Percentiles rank a stretch among this genome's conserved stretches.
These are phyloP conservation scores for Pangasius djambal DNA, from an alignment of 2,797 vertebrate species.

Conservation along the genomic window DNA sequence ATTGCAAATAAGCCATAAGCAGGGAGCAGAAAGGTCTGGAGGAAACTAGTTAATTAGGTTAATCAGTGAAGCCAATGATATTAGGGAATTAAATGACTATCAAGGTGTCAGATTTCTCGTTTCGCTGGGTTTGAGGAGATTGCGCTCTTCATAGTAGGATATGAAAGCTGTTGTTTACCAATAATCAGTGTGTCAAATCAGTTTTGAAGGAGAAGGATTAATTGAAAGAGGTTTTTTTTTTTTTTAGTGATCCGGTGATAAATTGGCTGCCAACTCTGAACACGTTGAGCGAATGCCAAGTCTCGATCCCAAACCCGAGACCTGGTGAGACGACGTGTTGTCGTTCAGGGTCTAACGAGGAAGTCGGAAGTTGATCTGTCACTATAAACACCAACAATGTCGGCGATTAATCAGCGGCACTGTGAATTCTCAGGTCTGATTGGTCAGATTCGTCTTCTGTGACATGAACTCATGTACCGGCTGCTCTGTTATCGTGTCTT, in stretches of 20 bases:
- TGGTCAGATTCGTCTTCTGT: background rate
- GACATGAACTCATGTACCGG: background rate
- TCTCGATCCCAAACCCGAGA: too few species aligned
- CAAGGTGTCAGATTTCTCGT: background rate
- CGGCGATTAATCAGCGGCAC: background rate
- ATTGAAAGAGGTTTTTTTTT: too few species aligned
- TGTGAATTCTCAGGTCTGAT: background rate
- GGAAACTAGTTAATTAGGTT: background rate
- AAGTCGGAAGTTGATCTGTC: background rate
- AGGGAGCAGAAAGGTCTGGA: background rate
- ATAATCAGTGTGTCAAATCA: background rate
- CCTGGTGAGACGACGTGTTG: too few species aligned
- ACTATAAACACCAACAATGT: background rate
- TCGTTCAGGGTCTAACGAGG: background rate
- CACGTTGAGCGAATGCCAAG: too few species aligned
- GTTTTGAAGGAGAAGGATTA: background rate
- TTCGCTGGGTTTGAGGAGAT: background rate
- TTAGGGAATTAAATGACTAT: background rate
- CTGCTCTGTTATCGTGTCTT: background rate
- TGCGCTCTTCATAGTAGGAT: background rate
- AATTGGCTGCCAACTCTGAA: background rate
- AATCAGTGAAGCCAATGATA: background rate
- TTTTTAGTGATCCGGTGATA: too few species aligned
- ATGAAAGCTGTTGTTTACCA: background rate
- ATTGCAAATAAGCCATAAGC: background rate